Base-by-base conservation (phyloP, 2,888 invertebrate genomes). In the Drosophila villosipedis region DNA sequence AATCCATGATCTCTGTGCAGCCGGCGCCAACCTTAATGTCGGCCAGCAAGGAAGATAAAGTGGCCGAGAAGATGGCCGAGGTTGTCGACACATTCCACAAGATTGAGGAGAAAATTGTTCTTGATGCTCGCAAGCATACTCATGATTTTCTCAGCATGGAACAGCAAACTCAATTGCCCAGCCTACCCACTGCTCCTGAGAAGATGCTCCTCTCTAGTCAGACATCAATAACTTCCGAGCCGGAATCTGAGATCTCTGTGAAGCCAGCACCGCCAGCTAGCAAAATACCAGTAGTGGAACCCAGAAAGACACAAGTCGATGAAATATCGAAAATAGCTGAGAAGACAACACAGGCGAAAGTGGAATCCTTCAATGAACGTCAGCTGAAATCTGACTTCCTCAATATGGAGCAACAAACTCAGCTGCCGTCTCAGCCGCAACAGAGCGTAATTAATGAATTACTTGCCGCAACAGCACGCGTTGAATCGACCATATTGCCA, bases 131-230 rank as follows among this genome's bases (percentile, higher is more conserved):
- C 33, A 82, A 90, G 68, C 64, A 84, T 7, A 91, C 92, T 10
- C 81, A 84, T 39, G 91, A 92, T 68, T 92, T 92, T 52, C 70
- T 91, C 0, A 78, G 67, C 75, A 91, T 83, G 89, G 91, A 91
- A 37, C 89, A 91, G 64, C 79, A 91, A 73, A 78, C 71, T 9
- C 91, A 91, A 52, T 58, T 91, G 50, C 82, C 86, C 4, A 78
- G 70, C 30, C 25, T 83, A 22, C 73, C 68, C 0, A 59, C 68
- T 25, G 43, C 63, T n/a, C 4, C 69, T 4, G 80, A 84, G 25
- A 67, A 71, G 31, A 55, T 57, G 12, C 25, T 88, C 16, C 63
- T 82, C 28, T 68, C 89, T 10, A 82, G 83, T n/a, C 69, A 80
- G 43, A 78, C 86, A 43, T 90, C 83, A 28, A 73, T 70, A 4